Conservation (phyloP, 1,140 invertebrate species). For the Agrilus planipennis region DNA sequence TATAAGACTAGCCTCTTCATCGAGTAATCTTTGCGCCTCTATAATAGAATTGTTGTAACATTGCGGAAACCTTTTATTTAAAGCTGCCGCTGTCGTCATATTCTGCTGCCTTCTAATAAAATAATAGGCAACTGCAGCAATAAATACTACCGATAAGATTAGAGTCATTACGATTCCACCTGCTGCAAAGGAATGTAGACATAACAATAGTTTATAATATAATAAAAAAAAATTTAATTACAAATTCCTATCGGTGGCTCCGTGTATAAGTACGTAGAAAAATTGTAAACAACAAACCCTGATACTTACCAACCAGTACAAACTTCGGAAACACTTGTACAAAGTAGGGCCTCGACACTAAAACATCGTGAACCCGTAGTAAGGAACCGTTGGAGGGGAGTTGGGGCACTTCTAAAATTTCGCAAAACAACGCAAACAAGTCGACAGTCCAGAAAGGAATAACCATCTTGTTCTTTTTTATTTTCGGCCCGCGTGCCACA, state of each 20-base stretch:
- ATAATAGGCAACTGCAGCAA: constrained; percentile 23
- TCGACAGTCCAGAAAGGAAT: constrained; percentile 51
- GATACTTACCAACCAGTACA: constrained; percentile 1
- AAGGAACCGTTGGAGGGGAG: too few relatives aligned
- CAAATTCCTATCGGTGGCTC: neutral
- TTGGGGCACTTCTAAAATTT: constrained; percentile 47
- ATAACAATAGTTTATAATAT: neutral
- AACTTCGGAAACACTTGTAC: constrained; percentile 17
- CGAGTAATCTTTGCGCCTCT: constrained; percentile 31
- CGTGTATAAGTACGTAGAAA: neutral
- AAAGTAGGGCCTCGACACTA: too few relatives aligned
- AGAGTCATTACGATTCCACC: constrained; percentile 24
- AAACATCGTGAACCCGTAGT: too few relatives aligned
- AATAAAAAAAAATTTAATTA: neutral
- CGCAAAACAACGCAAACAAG: constrained; percentile 53
- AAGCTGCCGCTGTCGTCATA: constrained; percentile 25
- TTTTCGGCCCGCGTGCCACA: constrained; percentile 52
- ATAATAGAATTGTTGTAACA: constrained; percentile 24
- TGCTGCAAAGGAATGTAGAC: constrained; percentile 22
- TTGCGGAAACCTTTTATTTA: constrained; percentile 32
- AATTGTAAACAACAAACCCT: neutral
- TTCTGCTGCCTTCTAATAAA: constrained; percentile 30
- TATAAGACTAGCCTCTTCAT: constrained; percentile 31
- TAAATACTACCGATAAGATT: constrained; percentile 22
- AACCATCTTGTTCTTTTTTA: constrained; percentile 39